Percentiles rank a stretch among this genome's conserved stretches.
These are phyloP conservation scores for Phyto melanocephala DNA, from an alignment of 2,888 invertebrate genomes.

Conservation along the genomic window DNA sequence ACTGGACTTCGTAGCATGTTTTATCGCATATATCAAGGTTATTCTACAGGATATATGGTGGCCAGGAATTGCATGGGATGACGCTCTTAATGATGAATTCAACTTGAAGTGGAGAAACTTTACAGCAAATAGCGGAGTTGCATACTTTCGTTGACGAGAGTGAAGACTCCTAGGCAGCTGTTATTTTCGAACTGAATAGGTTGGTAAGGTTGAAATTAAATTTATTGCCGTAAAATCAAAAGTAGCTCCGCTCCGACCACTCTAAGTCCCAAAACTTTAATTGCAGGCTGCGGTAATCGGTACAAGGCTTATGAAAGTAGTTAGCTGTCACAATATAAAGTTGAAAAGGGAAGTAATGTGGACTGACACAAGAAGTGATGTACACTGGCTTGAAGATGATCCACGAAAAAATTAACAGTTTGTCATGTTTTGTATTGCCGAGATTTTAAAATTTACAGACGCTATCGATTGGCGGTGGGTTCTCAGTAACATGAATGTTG, in stretches of 20 bases:
- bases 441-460: neutral
- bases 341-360: neutral
- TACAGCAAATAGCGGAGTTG: neutral
- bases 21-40: slow-evolving; percentile 23
- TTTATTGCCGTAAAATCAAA: neutral
- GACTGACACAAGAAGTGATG: slow-evolving; percentile 21
- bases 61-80: no score
- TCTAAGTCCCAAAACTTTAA: no score
- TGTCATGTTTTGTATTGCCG: neutral
- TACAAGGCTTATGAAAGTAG: slow-evolving; percentile 12
- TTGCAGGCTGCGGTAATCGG: neutral
- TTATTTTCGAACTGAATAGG: neutral
- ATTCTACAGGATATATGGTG: no score
- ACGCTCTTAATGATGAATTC: no score
- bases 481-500: no score
- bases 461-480: neutral
- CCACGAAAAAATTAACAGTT: neutral
- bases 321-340: no score
- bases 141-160: no score
- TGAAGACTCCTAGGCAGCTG: no score
- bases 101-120: no score
- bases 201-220: no score
- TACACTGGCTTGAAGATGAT: neutral
- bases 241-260: neutral
- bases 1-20: slow-evolving; percentile 17